Evolutionary conservation across 2,888 invertebrate genomes (phyloP).

Genomic region (Thereva unica): DNA sequence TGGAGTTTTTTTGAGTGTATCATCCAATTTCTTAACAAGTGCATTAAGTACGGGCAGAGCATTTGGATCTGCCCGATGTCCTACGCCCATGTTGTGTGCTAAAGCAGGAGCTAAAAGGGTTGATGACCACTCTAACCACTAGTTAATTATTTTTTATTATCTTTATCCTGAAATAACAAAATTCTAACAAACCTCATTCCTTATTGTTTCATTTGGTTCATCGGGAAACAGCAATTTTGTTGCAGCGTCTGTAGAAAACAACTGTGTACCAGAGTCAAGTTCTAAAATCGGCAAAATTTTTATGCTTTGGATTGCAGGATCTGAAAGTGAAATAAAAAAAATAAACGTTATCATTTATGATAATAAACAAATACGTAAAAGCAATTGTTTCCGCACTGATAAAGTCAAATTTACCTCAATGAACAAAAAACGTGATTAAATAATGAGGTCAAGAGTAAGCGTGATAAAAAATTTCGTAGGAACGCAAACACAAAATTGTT

Average conservation of each 20-base stretch:
- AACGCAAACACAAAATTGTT: too few relatives aligned
- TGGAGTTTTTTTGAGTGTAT: slow-evolving; percentile 59
- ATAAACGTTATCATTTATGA: slow-evolving; percentile 11
- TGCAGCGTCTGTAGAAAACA: slow-evolving; percentile 76
- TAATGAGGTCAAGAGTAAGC: too few relatives aligned
- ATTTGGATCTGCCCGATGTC: slow-evolving; percentile 61
- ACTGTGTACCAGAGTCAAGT: slow-evolving; percentile 63
- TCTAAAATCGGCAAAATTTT: slow-evolving; percentile 69
- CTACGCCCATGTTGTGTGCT: slow-evolving; percentile 60
- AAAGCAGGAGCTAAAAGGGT: slow-evolving; percentile 65
- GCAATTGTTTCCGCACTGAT: too few relatives aligned
- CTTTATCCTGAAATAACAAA: slow-evolving; percentile 1
- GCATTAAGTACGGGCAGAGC: slow-evolving; percentile 63
- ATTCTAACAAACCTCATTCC: slow-evolving; percentile 53
- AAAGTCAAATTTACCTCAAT: too few relatives aligned
- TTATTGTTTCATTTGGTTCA: slow-evolving; percentile 51
- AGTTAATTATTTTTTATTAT: slow-evolving; percentile 31
- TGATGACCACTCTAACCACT: slow-evolving; percentile 73
- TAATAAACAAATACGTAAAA: too few relatives aligned
- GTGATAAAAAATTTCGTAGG: too few relatives aligned
- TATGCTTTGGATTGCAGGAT: slow-evolving; percentile 61
- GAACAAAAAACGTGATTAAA: too few relatives aligned
- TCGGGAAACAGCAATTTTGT: slow-evolving; percentile 67
- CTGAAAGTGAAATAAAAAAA: slow-evolving; percentile 51
- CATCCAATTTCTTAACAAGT: slow-evolving; percentile 64